Evolutionary conservation across 2,797 vertebrate genomes (phyloP).

Genomic region (Meda fulgida): DNA sequence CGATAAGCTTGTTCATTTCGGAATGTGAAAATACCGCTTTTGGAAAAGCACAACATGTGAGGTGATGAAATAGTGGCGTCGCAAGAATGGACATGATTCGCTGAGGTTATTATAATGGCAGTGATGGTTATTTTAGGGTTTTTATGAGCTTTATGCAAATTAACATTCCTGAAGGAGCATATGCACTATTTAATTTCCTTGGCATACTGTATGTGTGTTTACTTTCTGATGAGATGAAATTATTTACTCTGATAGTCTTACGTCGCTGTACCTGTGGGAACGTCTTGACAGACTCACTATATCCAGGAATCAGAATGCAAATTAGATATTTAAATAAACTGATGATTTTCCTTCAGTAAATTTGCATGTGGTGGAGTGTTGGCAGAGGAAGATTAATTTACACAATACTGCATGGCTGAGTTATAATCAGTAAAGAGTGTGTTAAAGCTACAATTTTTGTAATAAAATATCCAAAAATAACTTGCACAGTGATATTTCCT

Average conservation of each 20-base stretch:
- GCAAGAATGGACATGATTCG: conserved; percentile 54
- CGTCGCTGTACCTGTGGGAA: conserved; percentile 3
- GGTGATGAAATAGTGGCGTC: neutral
- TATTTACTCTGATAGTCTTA: neutral
- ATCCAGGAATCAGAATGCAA: conserved; percentile 50
- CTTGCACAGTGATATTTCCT: too few relatives aligned
- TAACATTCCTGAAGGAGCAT: too few relatives aligned
- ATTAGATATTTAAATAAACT: conserved; percentile 48
- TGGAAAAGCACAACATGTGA: too few relatives aligned
- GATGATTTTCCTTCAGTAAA: conserved; percentile 20
- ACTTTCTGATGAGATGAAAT: neutral
- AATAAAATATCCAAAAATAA: too few relatives aligned
- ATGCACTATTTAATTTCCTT: neutral
- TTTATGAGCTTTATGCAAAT: conserved; percentile 10
- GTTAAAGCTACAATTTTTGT: too few relatives aligned
- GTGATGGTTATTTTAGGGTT: conserved; percentile 1
- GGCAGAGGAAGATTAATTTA: neutral
- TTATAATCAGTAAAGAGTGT: neutral
- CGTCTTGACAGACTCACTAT: neutral
- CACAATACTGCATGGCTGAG: neutral
- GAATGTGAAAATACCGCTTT: neutral
- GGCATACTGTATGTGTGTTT: neutral
- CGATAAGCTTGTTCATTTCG: neutral
- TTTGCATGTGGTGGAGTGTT: conserved; percentile 37
- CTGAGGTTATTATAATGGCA: conserved; percentile 63